A percentile compares a stretch with the other conserved stretches of the same genome.
phyloP scores from a whole-genome alignment of 1,140 invertebrate genomes.

The Eumeta japonica region DNA sequence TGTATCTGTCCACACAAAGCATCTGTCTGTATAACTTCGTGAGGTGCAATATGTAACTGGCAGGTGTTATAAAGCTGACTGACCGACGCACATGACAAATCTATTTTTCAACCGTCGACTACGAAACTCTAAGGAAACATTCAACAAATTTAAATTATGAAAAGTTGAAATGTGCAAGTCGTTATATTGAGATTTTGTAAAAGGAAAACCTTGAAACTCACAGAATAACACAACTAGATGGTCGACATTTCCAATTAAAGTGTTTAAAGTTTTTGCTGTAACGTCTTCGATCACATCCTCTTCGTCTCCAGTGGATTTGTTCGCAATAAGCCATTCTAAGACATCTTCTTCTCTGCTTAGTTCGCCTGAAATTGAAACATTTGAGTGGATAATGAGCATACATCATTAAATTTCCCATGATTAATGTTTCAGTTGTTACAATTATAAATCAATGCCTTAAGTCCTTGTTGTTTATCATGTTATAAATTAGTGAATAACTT shows the following conservation, averaged over 20 bases:
- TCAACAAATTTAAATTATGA: too few species aligned
- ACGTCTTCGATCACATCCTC: slow-evolving; percentile 94
- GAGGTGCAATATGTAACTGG: too few species aligned
- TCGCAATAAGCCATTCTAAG: slow-evolving; percentile 88
- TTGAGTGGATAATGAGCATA: slow-evolving; percentile 79
- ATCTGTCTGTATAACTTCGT: too few species aligned
- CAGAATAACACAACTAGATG: slow-evolving; percentile 91
- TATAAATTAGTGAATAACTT: background rate
- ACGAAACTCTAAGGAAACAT: too few species aligned
- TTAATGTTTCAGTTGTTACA: background rate
- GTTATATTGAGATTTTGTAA: slow-evolving; percentile 5
- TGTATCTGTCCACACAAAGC: too few species aligned
- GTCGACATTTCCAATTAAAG: slow-evolving; percentile 86
- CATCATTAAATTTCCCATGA: background rate
- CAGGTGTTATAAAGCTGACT: too few species aligned
- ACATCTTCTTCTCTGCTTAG: slow-evolving; percentile 89
- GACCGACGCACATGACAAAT: too few species aligned
- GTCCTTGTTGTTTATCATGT: background rate
- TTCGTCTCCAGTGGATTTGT: slow-evolving; percentile 89
- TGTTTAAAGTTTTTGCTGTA: slow-evolving; percentile 81
- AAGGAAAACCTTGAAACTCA: slow-evolving; percentile 57
- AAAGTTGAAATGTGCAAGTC: slow-evolving; percentile 4
- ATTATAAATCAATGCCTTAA: background rate
- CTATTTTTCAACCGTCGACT: too few species aligned
- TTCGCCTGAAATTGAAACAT: slow-evolving; percentile 75